These are phyloP conservation scores for Euwallacea similis DNA, from an alignment of 1,140 invertebrate genomes.

Conservation along the genomic window DNA sequence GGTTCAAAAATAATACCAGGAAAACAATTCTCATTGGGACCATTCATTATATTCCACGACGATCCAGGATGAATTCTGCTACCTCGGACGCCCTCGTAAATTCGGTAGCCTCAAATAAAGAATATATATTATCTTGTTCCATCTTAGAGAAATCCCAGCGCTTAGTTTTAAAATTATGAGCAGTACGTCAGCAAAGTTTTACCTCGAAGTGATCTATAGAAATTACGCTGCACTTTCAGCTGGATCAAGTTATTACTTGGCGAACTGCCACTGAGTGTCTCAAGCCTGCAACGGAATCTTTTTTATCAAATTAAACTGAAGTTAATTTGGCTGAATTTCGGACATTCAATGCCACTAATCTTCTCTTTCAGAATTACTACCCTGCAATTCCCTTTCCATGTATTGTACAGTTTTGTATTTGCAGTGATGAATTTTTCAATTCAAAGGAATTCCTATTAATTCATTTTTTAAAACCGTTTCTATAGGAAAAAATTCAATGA, in stretches of 20 bases:
- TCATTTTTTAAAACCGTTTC: too few species aligned
- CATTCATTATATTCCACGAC: background rate
- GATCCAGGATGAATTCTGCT: background rate
- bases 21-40: background rate
- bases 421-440: too few species aligned
- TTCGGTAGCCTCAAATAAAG: background rate
- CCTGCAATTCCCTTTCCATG: too few species aligned
- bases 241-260: constrained; percentile 28
- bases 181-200: constrained; percentile 29
- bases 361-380: too few species aligned
- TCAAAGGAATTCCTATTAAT: too few species aligned
- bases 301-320: background rate
- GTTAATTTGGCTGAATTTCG: too few species aligned
- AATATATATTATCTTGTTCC: constrained; percentile 22
- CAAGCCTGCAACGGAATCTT: background rate
- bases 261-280: constrained; percentile 7
- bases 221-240: constrained; percentile 29
- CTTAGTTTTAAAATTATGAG: constrained; percentile 27
- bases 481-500: too few species aligned
- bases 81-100: constrained; percentile 2
- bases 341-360: too few species aligned
- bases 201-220: constrained; percentile 29
- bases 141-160: constrained; percentile 24
- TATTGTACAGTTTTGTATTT: too few species aligned
- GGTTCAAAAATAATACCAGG: too few species aligned